phyloP scores from a whole-genome alignment of 2,113 vertebrate species.

The Probosciger aterrimus region DNA sequence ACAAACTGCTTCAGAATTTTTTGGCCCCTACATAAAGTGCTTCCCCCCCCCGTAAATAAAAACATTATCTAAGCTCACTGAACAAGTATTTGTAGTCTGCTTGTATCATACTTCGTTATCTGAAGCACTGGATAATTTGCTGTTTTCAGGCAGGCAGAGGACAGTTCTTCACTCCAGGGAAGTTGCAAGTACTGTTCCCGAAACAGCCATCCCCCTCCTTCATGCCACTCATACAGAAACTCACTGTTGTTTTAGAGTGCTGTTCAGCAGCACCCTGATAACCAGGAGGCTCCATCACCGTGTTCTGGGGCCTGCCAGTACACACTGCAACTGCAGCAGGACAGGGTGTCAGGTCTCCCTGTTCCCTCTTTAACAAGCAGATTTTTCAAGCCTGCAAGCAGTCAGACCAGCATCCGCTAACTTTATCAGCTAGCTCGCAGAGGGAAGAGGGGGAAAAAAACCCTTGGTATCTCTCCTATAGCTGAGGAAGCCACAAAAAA shows the following conservation, averaged over 20 bases:
- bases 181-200: rapidly evolving
- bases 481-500: neutral
- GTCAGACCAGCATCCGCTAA: neutral
- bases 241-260: rapidly evolving
- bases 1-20: neutral
- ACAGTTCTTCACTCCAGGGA: neutral
- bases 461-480: neutral
- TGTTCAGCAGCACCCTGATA: rapidly evolving
- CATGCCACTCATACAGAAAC: neutral
- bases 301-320: neutral
- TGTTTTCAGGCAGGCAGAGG: neutral
- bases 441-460: neutral
- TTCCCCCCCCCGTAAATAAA: neutral
- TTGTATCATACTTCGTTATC: neutral
- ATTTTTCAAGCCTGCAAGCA: neutral
- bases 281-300: rapidly evolving
- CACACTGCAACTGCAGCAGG: neutral
- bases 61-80: neutral
- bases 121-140: neutral
- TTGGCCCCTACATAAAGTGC: neutral
- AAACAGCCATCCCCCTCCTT: neutral
- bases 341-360: neutral
- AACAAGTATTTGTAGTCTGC: neutral
- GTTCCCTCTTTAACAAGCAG: neutral
- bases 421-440: neutral